Evolutionary conservation across 2,888 invertebrate genomes (phyloP).

Genomic region (Drosophila formosana): DNA sequence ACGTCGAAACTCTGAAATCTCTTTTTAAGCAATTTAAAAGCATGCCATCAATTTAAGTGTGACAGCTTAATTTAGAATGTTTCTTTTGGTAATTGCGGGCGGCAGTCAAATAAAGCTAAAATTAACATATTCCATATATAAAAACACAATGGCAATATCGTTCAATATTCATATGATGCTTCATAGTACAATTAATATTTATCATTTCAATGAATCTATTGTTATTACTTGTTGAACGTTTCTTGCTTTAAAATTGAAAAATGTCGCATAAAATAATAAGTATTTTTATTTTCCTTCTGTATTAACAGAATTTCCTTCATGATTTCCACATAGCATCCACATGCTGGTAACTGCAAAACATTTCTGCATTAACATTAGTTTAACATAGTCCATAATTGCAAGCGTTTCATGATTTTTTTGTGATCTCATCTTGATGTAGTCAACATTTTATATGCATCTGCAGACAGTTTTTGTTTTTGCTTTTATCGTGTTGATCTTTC

Average conservation of each 20-base stretch:
- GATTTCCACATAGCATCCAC: too few relatives aligned
- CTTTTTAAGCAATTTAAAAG: background rate
- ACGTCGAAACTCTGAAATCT: constrained; percentile 6
- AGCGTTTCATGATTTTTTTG: background rate
- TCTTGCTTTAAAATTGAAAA: too few relatives aligned
- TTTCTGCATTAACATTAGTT: background rate
- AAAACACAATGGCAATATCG: too few relatives aligned
- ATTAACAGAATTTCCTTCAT: background rate
- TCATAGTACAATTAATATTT: too few relatives aligned
- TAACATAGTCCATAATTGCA: background rate
- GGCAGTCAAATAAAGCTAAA: too few relatives aligned
- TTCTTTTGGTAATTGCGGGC: background rate
- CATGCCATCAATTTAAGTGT: background rate
- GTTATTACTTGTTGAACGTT: too few relatives aligned
- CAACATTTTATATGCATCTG: constrained; percentile 4
- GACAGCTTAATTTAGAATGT: background rate
- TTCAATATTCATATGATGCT: too few relatives aligned
- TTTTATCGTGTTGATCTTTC: constrained; percentile 37
- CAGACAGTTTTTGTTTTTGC: background rate
- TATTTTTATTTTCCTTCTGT: background rate
- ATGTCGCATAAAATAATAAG: too few relatives aligned
- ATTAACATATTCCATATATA: too few relatives aligned
- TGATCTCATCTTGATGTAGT: background rate
- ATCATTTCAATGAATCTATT: too few relatives aligned
- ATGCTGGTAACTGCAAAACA: background rate